A percentile compares a stretch with the other conserved stretches of the same genome.
Conservation (phyloP, 2,797 vertebrate genomes). For the Sebastiscus albofasciatus region DNA sequence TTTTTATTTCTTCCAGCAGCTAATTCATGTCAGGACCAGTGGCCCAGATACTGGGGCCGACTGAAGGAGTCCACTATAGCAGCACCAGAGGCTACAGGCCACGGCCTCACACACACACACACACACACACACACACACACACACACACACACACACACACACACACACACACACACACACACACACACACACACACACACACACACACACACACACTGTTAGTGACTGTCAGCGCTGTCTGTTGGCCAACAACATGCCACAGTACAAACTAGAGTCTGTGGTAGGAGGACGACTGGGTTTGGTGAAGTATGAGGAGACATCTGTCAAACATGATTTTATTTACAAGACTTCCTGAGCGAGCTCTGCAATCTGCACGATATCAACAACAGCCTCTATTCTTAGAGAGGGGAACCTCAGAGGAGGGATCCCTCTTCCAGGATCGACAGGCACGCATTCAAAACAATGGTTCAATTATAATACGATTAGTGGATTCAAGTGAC, state of each 20-base stretch:
- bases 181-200: not conserved
- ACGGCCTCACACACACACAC: not conserved
- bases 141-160: not conserved
- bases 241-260: not conserved
- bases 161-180: not conserved
- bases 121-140: not conserved
- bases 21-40: conserved; percentile 67
- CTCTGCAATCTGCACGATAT: not conserved
- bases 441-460: not conserved
- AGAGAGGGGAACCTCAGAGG: not conserved
- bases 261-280: not conserved
- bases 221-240: not conserved
- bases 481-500: not conserved
- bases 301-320: not conserved
- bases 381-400: not conserved
- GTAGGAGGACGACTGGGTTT: not conserved
- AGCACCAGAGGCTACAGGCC: conserved; percentile 62
- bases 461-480: not conserved
- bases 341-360: not conserved
- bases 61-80: conserved; percentile 30
- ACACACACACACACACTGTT: not conserved
- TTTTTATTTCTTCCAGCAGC: not conserved
- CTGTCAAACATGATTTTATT: not conserved
- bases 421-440: not conserved
- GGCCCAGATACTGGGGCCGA: conserved; percentile 64